Evolutionary conservation across 2,797 vertebrate genomes (phyloP), one percentile per base, ranked within the genome.

Genomic region (Parambassis ranga): DNA sequence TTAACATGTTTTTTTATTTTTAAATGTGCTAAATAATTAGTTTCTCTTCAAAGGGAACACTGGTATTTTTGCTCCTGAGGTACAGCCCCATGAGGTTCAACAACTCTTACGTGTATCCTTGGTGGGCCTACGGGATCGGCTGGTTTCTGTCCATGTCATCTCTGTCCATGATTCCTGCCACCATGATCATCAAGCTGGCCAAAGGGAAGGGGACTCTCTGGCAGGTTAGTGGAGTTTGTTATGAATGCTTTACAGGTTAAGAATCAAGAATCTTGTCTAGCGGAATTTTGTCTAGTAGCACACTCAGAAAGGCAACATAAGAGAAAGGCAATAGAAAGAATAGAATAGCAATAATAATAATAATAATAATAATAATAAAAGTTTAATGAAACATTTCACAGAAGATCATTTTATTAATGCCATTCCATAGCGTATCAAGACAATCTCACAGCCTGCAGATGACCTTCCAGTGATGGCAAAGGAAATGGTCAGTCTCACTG

Each of bases 61-160:
- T 91, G 26, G 44, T 86, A 7, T 91, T 87, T 75, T 48, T 86
- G 46, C 6, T 90, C 7, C 18, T 87, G 60, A 89, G 46, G 70
- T 87, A 89, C 73, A 79, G 53, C 2, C 89, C 90, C 1, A 4
- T 92, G 69, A 87, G 7, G 59, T 92, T 89, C 80, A 92, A 90
- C 79, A 87, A 89, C 32, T 71, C 59, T 1, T 91, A 90, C 3
- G 42, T 86, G 44, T 90, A 91, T 67, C 89, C 90, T 5, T 78
- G 79, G 78, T 91, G 89, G 90, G 79, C 86, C 3, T 91, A 90
- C 44, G 62, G 63, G 1, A 42, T 92, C 4, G 90, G 87, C 30
- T 87, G 89, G 88, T 89, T 90, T 64, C 75, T 90, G 30, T 52
- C 86, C 4, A 24, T 60, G 10, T 91, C 87, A 0, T 90, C 90